phyloP scores from a whole-genome alignment of 92 coral and sea anemone species.

The Bergia sp. region DNA sequence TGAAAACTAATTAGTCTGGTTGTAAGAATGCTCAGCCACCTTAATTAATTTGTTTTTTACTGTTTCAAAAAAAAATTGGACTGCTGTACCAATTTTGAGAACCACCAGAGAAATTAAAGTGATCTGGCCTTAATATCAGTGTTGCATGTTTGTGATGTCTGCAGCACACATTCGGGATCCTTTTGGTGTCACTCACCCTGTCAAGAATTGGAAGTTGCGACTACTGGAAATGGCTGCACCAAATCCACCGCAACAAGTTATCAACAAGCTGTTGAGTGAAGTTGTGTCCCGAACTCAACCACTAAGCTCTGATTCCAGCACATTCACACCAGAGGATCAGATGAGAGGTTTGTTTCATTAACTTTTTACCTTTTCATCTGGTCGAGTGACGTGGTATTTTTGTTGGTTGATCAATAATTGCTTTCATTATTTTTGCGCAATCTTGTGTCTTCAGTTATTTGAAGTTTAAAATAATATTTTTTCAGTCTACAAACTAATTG shows the following conservation, averaged over 20 bases:
- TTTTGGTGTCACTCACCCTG: constrained; percentile 84
- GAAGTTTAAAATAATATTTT: no score
- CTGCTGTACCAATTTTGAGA: no score
- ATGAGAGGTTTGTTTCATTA: constrained; percentile 60
- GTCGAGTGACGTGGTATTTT: neutral
- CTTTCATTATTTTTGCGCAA: no score
- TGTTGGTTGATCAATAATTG: no score
- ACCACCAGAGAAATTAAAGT: no score
- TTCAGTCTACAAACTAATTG: neutral
- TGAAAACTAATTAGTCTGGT: no score
- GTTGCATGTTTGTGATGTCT: neutral
- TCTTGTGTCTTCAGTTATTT: neutral
- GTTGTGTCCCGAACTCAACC: constrained; percentile 94
- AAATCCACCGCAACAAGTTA: constrained; percentile 93
- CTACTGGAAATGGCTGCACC: constrained; percentile 96
- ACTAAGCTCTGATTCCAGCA: constrained; percentile 66
- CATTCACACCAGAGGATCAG: constrained; percentile 74
- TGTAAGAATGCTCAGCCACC: no score
- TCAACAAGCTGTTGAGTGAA: constrained; percentile 88
- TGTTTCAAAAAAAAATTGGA: no score
- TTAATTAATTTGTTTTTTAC: no score
- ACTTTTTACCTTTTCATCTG: neutral
- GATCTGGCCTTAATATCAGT: neutral
- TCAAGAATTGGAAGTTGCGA: constrained; percentile 93
- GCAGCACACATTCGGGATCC: constrained; percentile 97